These are phyloP conservation scores for Trichopoda pennipes DNA, from an alignment of 2,888 invertebrate species.

Conservation along the genomic window DNA sequence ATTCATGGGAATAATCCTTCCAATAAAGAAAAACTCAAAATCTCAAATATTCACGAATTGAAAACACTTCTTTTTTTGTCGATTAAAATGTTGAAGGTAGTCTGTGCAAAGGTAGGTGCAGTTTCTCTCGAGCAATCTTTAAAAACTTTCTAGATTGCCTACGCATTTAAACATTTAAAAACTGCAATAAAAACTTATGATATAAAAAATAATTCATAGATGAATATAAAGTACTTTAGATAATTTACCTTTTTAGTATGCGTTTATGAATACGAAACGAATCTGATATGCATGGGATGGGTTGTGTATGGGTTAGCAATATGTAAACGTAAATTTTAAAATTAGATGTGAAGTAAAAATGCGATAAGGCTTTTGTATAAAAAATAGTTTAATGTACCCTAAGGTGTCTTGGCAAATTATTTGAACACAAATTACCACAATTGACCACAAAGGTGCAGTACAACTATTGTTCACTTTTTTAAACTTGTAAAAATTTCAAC, in stretches of 20 bases:
- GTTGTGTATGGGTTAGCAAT: not conserved
- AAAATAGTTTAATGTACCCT: constrained; percentile 62
- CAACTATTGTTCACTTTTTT: constrained; percentile 76
- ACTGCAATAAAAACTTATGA: not conserved
- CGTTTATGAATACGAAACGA: not conserved
- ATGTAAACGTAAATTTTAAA: constrained; percentile 8
- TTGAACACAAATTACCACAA: constrained; percentile 77
- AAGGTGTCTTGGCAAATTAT: constrained; percentile 54
- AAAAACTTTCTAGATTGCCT: no score
- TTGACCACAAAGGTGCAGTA: constrained; percentile 78
- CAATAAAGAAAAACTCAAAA: no score
- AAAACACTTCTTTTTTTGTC: no score
- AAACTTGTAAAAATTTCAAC: constrained; percentile 73
- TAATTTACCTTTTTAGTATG: no score
- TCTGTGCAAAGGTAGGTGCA: no score
- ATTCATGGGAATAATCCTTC: no score
- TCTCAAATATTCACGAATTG: no score
- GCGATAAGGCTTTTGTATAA: constrained; percentile 43
- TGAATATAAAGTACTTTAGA: not conserved
- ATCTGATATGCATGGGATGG: not conserved
- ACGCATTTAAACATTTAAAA: no score
- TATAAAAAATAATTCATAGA: not conserved
- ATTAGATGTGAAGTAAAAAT: constrained; percentile 31
- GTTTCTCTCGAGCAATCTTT: no score
- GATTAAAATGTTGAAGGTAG: no score